Evolutionary conservation across 2,797 vertebrate species (phyloP), one percentile per base, ranked within the genome.

Genomic region (Morus bassanus): DNA sequence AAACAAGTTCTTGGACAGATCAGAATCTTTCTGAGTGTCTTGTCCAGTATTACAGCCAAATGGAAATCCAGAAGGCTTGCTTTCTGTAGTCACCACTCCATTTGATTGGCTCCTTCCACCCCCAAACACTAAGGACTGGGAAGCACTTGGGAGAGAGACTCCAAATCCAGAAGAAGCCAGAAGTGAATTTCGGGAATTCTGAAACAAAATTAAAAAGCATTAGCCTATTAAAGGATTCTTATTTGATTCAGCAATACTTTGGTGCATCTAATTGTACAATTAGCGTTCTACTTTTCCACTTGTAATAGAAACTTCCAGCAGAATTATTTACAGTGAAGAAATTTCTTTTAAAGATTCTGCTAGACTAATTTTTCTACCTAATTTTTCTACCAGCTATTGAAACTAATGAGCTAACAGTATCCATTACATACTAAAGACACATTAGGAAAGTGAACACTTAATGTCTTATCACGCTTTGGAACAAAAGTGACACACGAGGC

Each of bases 1-100:
- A 99, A 99, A 99, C 92, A 99, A 98, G 98, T 99, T 99, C 98
- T 99, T 99, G 54, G 99, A 98, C 21, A 98, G 81, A 96, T 98
- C 98, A 76, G 98, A 96, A 93, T 99, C 99, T 97, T 98, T 98
- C 88, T 98, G 98, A 93, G 97, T 85, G 85, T 99, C 98, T 77
- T 98, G 98, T 81, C 95, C 91, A 96, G 98, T 98, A 89, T 96
- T 96, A 88, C 98, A 97, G 93, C 99, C 99, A 96, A 99, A 98
- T 76, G 98, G 82, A 89, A 99, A 99, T 79, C 99, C 99, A 97
- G 99, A 98, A 88, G 99, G 89, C 93, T 99, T 98, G 95, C 96
- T 97, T 93, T 99, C 99, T 97, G 98, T 97, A 96, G 96, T 79
- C 78, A 98, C 96, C 89, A 98, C 98, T 77, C 99, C 99, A 90